Percentiles rank a stretch among this genome's conserved stretches.
Evolutionary conservation across 2,888 invertebrate genomes (phyloP).

Genomic region (Drosophila meridionalis): DNA sequence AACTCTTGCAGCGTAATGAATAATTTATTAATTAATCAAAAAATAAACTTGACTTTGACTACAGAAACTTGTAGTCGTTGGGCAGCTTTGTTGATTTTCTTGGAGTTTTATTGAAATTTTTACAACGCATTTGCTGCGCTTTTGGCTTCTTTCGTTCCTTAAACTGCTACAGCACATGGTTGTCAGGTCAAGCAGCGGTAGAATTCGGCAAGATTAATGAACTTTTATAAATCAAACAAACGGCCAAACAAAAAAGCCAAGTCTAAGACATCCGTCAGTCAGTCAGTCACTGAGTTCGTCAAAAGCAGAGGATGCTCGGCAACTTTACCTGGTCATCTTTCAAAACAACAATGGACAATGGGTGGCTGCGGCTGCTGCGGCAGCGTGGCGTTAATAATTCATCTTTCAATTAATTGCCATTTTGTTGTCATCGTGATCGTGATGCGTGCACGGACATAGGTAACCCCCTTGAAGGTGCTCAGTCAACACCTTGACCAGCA

Average conservation of each 20-base stretch:
- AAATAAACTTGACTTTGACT: conserved; percentile 41
- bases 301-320: conserved; percentile 58
- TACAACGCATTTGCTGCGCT: conserved; percentile 62
- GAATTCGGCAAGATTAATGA: conserved; percentile 81
- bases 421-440: conserved; percentile 65
- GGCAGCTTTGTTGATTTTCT: conserved; percentile 49
- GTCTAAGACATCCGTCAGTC: conserved; percentile 44
- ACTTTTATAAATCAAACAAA: conserved; percentile 69
- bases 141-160: conserved; percentile 22
- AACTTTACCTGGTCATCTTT: conserved; percentile 76
- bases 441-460: conserved; percentile 3
- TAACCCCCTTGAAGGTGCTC: conserved; percentile 51
- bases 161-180: conserved; percentile 8
- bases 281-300: conserved; percentile 46
- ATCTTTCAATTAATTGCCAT: conserved; percentile 82
- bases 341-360: conserved; percentile 61
- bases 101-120: conserved; percentile 58
- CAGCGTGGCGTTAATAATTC: conserved; percentile 75
- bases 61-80: conserved; percentile 34
- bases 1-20: conserved; percentile 61
- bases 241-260: conserved; percentile 54
- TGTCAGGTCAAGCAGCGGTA: conserved; percentile 9
- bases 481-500: conserved; percentile 79
- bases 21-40: conserved; percentile 82
- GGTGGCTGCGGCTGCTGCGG: conserved; percentile 39